Evolutionary conservation across 2,113 vertebrate species (phyloP).

Genomic region (Lagopus leucura): DNA sequence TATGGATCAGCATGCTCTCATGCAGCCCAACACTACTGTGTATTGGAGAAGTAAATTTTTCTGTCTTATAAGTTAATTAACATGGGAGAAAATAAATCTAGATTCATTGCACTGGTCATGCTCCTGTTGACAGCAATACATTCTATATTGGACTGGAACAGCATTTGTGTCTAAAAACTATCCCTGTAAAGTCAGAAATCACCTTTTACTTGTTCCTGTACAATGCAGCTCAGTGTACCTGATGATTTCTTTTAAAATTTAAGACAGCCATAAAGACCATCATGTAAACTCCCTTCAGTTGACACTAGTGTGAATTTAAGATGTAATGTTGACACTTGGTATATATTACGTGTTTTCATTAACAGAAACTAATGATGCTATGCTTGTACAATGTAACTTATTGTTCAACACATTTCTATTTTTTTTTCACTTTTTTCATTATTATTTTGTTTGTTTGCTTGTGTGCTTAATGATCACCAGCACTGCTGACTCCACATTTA

Average conservation of each 20-base stretch:
- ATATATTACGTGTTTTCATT: background rate
- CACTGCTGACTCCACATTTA: background rate
- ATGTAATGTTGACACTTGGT: background rate
- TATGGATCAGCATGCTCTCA: constrained; percentile 8
- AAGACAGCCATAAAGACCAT: background rate
- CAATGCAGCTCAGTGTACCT: background rate
- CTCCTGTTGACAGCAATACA: background rate
- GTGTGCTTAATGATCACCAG: background rate
- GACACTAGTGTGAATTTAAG: background rate
- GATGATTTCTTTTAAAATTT: background rate
- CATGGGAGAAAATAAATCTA: background rate
- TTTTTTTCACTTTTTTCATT: background rate
- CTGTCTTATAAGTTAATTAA: background rate
- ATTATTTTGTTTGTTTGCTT: background rate
- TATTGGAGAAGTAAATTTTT: constrained; percentile 9
- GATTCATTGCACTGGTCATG: background rate
- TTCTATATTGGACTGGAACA: background rate
- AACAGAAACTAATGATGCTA: background rate
- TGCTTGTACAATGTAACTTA: background rate
- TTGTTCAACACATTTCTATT: background rate
- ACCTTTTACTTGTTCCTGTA: background rate
- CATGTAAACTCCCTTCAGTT: background rate
- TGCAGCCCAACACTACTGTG: background rate
- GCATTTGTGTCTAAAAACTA: background rate
- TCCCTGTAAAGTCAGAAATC: background rate